Conservation (phyloP, 2,888 invertebrate genomes). For the Melieria omissa region DNA sequence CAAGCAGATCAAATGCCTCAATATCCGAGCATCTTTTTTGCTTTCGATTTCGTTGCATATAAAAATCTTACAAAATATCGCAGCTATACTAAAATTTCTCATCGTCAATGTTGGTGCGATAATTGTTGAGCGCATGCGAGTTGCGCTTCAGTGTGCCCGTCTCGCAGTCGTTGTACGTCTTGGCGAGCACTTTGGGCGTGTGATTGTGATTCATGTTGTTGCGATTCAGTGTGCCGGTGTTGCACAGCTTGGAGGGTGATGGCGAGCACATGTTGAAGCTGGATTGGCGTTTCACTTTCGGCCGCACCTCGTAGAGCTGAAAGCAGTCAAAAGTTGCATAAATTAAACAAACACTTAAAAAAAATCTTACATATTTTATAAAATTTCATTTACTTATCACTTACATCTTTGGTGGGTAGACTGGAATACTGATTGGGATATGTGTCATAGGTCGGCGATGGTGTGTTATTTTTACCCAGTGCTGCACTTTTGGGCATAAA, state of each 20-base stretch:
- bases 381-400: conserved; percentile 45
- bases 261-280: conserved; percentile 72
- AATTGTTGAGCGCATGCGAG: conserved; percentile 77
- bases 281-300: conserved; percentile 73
- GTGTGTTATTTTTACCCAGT: conserved; percentile 68
- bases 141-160: conserved; percentile 81
- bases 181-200: conserved; percentile 75
- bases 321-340: conserved; percentile 36
- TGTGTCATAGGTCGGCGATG: conserved; percentile 82
- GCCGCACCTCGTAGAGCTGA: conserved; percentile 66
- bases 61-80: too few relatives aligned
- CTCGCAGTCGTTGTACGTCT: conserved; percentile 82
- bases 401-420: conserved; percentile 82
- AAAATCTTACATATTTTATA: not conserved
- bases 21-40: too few relatives aligned
- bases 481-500: conserved; percentile 51
- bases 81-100: conserved; percentile 61
- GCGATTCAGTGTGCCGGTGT: conserved; percentile 68
- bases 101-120: conserved; percentile 63
- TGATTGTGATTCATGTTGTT: conserved; percentile 74
- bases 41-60: too few relatives aligned
- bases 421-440: conserved; percentile 88
- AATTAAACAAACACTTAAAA: not conserved
- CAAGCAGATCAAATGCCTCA: too few relatives aligned
- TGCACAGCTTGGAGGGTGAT: conserved; percentile 55